Percentiles rank a stretch among this genome's conserved stretches.
Evolutionary conservation across 2,113 vertebrate genomes (phyloP).

Genomic region (Clarias batrachus): DNA sequence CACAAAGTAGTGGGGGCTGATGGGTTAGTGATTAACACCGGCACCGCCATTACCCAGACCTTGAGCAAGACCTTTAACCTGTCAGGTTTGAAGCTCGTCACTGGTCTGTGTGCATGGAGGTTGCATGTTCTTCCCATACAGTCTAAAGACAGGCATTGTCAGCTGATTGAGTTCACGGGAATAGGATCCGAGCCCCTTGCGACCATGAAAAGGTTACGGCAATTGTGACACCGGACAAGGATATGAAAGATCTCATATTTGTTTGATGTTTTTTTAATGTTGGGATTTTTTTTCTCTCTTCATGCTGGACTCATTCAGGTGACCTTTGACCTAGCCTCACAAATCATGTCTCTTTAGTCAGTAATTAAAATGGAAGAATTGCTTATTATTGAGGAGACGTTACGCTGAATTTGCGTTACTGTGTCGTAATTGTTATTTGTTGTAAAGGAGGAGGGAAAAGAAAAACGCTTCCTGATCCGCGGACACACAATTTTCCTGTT

Average conservation of each 20-base stretch:
- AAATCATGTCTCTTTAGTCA: background rate
- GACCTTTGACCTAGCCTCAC: background rate
- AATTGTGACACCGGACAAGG: conserved; percentile 4
- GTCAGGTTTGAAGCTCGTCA: too few species aligned
- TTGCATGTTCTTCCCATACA: too few species aligned
- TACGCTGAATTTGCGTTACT: background rate
- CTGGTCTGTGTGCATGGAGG: too few species aligned
- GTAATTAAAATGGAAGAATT: background rate
- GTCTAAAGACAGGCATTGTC: too few species aligned
- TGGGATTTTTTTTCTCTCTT: background rate
- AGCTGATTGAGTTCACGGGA: too few species aligned
- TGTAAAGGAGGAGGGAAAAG: background rate
- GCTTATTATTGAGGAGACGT: background rate
- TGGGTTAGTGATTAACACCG: too few species aligned
- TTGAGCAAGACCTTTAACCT: too few species aligned
- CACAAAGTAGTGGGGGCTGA: background rate
- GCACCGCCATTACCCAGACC: too few species aligned
- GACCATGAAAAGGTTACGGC: too few species aligned
- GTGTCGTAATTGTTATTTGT: background rate
- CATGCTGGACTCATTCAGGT: background rate
- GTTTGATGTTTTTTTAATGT: too few species aligned
- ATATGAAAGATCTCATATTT: background rate
- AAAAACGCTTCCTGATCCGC: background rate
- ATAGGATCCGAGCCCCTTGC: too few species aligned
- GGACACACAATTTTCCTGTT: background rate